Base-by-base conservation (phyloP, 2,797 vertebrate species). In the Coluber constrictor region DNA sequence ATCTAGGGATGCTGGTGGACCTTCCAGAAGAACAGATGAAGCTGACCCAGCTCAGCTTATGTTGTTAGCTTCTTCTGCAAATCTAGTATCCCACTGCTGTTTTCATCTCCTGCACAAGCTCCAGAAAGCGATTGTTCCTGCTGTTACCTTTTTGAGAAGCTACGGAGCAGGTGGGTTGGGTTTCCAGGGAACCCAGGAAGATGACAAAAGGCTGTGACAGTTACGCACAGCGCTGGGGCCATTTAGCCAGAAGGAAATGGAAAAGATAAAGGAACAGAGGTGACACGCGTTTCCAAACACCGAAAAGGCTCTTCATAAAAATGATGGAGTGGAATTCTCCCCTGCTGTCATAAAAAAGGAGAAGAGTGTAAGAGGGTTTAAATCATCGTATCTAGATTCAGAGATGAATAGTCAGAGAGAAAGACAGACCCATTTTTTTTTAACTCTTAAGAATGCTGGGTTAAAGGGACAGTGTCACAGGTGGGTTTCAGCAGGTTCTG, bases 241-340 rank as follows among this genome's bases (percentile, higher is more conserved):
- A 10, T 90, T 88, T 93, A 74, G 90, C 86, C 90, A 3, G 47
- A 29, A 70, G 90, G 86, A 88, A 51, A 43, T 59, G 43, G 27
- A 60, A 66, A 91, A 93, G 92, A 83, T 91, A 91, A 93, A 91
- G 56, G 61, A 91, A 56, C 43, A 3, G n/a, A 60, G 90, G 86
- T 90, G 89, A 88, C 90, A 93, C 20, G 29, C 91, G 63, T 88
- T 90, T 93, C 90, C 92, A 93, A 93, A 93, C 92, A 91, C 55
- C 61, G 79, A 93, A 92, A 92, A 91, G 92, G 29, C 63, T 74
- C 63, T 93, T 56, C 90, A 88, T 93, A 91, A 93, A 93, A 93
- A 91, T 93, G 92, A 93, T 70, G n/a, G 92, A 93, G 90, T 43
- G 5, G 55, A 90, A 88, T 86, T 51, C 90, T 88, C 79, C 29